Evolutionary conservation across 2,797 vertebrate species (phyloP).

Genomic region (Hypotaenidia philippensis): DNA sequence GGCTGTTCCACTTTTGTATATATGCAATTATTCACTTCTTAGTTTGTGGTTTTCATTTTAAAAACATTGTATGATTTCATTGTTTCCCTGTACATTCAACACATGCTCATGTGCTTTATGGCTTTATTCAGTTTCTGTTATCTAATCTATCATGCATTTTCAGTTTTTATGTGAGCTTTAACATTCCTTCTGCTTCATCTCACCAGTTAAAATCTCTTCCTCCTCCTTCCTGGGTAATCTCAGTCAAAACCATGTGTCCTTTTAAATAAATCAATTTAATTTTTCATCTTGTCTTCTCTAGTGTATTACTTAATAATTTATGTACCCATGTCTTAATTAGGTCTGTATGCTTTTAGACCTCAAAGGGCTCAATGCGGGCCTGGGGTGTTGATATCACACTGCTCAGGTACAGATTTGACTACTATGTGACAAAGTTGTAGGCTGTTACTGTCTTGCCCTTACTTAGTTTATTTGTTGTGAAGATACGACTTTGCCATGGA

Average conservation of each 20-base stretch:
- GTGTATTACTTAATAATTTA: not conserved
- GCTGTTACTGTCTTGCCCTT: accelerated
- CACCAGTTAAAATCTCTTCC: not conserved
- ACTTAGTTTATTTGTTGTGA: not conserved
- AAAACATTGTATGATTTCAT: not conserved
- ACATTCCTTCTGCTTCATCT: not conserved
- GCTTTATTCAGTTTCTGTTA: not conserved
- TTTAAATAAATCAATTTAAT: not conserved
- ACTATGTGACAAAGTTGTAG: not conserved
- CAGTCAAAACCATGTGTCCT: not conserved
- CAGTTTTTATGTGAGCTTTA: not conserved
- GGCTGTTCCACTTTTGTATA: not conserved
- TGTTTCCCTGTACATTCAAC: not conserved
- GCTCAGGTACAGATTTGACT: not conserved
- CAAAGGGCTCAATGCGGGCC: not conserved
- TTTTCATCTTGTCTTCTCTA: not conserved
- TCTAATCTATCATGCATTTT: not conserved
- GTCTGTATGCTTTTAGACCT: not conserved
- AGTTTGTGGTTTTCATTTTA: not conserved
- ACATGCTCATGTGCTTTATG: not conserved
- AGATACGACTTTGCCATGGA: not conserved
- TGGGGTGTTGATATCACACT: not conserved
- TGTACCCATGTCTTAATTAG: not conserved
- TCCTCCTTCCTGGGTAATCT: not conserved
- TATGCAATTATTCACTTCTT: not conserved